Evolutionary conservation across 2,113 vertebrate genomes (phyloP), one percentile per base, ranked within the genome.

Genomic region (Aegotheles bennettii): DNA sequence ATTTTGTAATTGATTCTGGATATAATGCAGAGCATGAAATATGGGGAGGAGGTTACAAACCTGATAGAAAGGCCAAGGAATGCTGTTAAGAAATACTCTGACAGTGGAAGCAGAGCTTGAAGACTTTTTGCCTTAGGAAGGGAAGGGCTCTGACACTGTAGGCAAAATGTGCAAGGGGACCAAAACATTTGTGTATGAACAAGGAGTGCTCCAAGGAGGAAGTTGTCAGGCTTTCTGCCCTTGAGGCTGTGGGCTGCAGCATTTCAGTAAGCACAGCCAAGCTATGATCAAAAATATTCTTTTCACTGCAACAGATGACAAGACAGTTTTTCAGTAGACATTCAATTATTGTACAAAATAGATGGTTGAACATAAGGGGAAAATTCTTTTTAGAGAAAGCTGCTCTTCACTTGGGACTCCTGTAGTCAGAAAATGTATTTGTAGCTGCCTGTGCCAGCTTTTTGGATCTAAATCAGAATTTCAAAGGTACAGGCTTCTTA

Each of bases 241-340:
- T 85, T 2, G 1, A 50, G 69, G 43, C 78, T 67, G 35, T 29
- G 68, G 64, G n/a, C 57, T 91, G 76, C 69, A 79, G 60, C 61
- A 56, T 63, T 89, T 77, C 35, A 28, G 59, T 31, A 14, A 61
- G 84, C 45, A 36, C 40, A 77, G 65, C 56, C 70, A 71, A 77
- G 35, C n/a, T 53, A n/a, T 31, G 20, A 82, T 81, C 82, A 88
- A 75, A 77, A 24, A 18, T 48, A 70, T 6, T 88, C 38, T 36
- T 80, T 92, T 78, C 60, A 87, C 82, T 95, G 83, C 71, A 94
- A 84, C 65, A 93, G 56, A 84, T 50, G 79, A 87, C 82, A 86
- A 67, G 86, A 67, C 0, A 6, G 38, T 70, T 94, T 94, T 87
- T 94, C 74, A 90, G 75, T 71, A 94, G 59, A 54, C 59, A 20